Evolutionary conservation across 2,888 invertebrate genomes (phyloP).

Genomic region (Plemyria rubiginata): DNA sequence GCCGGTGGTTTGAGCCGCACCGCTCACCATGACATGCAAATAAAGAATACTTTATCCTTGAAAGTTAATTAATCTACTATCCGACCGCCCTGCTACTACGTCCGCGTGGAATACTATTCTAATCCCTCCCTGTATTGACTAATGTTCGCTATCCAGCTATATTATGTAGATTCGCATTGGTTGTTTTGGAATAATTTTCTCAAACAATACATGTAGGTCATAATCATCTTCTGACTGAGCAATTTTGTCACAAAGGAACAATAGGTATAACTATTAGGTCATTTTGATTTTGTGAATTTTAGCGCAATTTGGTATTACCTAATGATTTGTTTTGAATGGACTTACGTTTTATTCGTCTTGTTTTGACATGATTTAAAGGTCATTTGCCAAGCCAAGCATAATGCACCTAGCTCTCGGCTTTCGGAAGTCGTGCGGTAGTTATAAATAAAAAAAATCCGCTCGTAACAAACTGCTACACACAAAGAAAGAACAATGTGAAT

Average conservation of each 20-base stretch:
- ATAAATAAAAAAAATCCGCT: not conserved
- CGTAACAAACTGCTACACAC: not conserved
- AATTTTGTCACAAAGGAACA: conserved; percentile 44
- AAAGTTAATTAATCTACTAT: conserved; percentile 9
- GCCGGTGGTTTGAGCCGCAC: conserved; percentile 41
- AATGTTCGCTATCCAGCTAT: too few relatives aligned
- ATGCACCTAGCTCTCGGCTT: not conserved
- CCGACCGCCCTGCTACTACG: not conserved
- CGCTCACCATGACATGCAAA: conserved; percentile 50
- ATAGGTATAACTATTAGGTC: conserved; percentile 30
- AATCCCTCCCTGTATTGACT: too few relatives aligned
- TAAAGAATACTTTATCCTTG: conserved; percentile 38
- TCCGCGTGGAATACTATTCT: too few relatives aligned
- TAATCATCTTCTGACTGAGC: conserved; percentile 40
- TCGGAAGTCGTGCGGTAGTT: not conserved
- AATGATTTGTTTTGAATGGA: conserved; percentile 30
- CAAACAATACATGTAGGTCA: conserved; percentile 30
- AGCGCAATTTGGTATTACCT: conserved; percentile 29
- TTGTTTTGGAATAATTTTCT: conserved; percentile 34
- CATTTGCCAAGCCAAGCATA: not conserved
- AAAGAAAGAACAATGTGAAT: not conserved
- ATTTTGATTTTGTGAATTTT: conserved; percentile 36
- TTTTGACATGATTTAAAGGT: conserved; percentile 14
- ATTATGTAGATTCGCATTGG: conserved; percentile 8
- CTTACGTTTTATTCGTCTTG: conserved; percentile 4